Percentiles rank a stretch among this genome's conserved stretches.
Conservation (phyloP, 2,113 vertebrate species). For the Myotis brandtii region DNA sequence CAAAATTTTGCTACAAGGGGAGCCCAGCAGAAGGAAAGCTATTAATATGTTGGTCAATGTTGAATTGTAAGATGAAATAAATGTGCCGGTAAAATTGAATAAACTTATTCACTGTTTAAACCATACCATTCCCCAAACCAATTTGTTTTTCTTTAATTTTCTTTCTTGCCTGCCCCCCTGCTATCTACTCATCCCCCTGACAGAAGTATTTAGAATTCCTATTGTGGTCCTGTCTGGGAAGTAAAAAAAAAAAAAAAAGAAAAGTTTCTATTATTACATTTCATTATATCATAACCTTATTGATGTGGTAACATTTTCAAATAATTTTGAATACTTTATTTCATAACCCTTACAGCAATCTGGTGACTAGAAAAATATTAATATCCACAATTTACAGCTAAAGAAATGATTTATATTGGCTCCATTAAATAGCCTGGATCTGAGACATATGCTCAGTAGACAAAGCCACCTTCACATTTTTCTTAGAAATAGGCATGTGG, state of each 20-base stretch:
- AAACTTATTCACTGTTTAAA: slow-evolving; percentile 25
- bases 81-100: slow-evolving; percentile 16
- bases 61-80: slow-evolving; percentile 47
- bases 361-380: slow-evolving; percentile 2
- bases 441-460: slow-evolving; percentile 22
- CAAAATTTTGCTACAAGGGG: neutral
- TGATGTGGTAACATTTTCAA: slow-evolving; percentile 35
- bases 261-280: slow-evolving; percentile 7
- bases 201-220: neutral
- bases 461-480: neutral
- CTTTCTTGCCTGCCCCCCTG: neutral
- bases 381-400: neutral
- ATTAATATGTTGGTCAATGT: neutral
- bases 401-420: neutral
- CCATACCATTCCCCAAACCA: neutral
- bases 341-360: neutral
- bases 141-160: neutral
- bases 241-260: neutral
- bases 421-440: neutral
- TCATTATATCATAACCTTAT: slow-evolving; percentile 24
- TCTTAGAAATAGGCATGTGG: neutral
- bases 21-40: slow-evolving; percentile 14
- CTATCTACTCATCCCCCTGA: neutral
- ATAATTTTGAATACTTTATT: slow-evolving; percentile 17
- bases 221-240: neutral